phyloP scores from a whole-genome alignment of 1,140 invertebrate species.

The Ridgeia piscesae region DNA sequence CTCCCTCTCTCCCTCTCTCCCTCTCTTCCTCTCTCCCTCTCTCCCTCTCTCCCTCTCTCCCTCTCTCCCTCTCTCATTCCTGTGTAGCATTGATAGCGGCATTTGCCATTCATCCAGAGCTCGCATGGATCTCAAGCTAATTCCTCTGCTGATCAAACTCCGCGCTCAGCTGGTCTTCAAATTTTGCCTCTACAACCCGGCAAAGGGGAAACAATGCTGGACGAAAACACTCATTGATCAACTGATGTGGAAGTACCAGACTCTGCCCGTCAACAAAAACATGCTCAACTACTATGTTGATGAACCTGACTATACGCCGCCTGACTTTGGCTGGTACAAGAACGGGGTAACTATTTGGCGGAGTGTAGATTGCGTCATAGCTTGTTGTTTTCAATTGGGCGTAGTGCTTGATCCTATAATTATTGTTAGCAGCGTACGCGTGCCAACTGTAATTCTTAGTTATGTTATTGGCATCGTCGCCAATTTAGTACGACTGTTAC shows the following conservation, averaged over 20 bases:
- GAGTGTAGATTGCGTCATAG: background rate
- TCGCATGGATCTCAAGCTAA: slow-evolving; percentile 11
- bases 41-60: too few relatives aligned
- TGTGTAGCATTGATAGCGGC: background rate
- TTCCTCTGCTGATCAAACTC: background rate
- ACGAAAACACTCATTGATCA: background rate
- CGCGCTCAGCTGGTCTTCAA: background rate
- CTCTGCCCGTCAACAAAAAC: background rate
- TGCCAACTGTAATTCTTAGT: background rate
- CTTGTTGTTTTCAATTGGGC: background rate
- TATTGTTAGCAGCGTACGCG: background rate
- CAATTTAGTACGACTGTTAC: background rate
- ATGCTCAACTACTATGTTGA: background rate
- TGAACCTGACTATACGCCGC: background rate
- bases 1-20: slow-evolving; percentile 21
- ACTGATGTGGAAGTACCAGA: slow-evolving; percentile 10
- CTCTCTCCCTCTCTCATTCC: too few relatives aligned
- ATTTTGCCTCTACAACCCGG: background rate
- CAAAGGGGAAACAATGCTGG: background rate
- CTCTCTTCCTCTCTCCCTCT: background rate
- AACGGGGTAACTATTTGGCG: background rate
- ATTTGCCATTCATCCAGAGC: background rate
- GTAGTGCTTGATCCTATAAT: background rate
- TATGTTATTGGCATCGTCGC: background rate
- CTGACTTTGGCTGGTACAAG: slow-evolving; percentile 3